Evolutionary conservation across 2,113 vertebrate genomes (phyloP), one percentile per base, ranked within the genome.

Genomic region (Oreotrochilus melanogaster): DNA sequence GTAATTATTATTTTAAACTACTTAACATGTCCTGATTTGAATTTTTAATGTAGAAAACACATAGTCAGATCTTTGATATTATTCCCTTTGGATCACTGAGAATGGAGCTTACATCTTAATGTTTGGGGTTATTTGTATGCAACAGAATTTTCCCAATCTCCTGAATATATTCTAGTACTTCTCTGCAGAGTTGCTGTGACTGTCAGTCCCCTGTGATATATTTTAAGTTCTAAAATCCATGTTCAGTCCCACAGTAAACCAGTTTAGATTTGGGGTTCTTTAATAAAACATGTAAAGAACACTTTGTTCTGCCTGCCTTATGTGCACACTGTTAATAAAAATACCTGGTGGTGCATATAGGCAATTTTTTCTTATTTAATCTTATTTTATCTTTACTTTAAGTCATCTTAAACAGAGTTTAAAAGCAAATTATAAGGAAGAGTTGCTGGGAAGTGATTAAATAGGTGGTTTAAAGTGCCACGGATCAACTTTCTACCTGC

Each of bases 1-100:
- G 93, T 97, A 97, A 98, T 98, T 98, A 98, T 98, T 97, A 97
- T 97, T 98, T 97, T 97, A 97, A 97, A 96, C 95, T 87, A 48
- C 95, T 96, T 95, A 92, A 93, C 95, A 90, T 94, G 86, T 97
- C 89, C 97, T 64, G 86, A 96, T 96, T 93, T 84, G 92, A 85
- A 96, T 96, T 96, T 97, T 97, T 97, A 97, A 98, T 98, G 97
- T 86, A 78, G 74, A 88, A 96, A 96, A 94, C 83, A 85, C 86
- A 51, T 89, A 92, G 71, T 83, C 72, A 62, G 91, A 56, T 87
- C 67, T 91, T 88, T 35, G 73, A 95, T 96, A 92, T 72, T 80
- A 91, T 96, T 97, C 96, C 92, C 89, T 88, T 92, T 95, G 64
- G 97, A 89, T 96, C 4, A 2, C 31, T 78, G 89, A 80, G 84